phyloP scores from a whole-genome alignment of 2,888 invertebrate species.

The Tinea semifulvella region DNA sequence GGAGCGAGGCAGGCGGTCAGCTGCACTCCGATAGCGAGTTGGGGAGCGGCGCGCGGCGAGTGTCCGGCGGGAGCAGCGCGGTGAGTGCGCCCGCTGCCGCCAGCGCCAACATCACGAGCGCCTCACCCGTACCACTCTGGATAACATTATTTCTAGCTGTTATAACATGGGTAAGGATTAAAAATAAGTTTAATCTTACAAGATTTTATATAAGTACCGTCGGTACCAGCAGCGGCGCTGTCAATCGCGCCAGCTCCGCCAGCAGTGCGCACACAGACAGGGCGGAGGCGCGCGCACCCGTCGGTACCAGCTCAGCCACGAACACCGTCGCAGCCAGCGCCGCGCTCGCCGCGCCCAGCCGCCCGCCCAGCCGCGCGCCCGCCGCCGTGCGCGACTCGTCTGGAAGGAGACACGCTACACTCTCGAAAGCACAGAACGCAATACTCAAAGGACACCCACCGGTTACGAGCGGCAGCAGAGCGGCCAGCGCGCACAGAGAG shows the following conservation, averaged over 20 bases:
- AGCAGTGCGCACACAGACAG: slow-evolving; percentile 75
- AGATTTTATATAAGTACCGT: background rate
- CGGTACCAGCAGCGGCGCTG: slow-evolving; percentile 63
- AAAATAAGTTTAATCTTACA: background rate
- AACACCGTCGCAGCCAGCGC: slow-evolving; percentile 69
- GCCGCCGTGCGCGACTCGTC: slow-evolving; percentile 59
- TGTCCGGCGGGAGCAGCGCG: slow-evolving; percentile 68
- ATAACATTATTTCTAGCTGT: background rate
- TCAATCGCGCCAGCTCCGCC: slow-evolving; percentile 74
- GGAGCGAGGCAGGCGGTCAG: background rate
- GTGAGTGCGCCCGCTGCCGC: slow-evolving; percentile 47
- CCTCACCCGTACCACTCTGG: slow-evolving; percentile 18
- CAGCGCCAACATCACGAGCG: slow-evolving; percentile 56
- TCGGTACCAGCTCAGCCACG: slow-evolving; percentile 78
- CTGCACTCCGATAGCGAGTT: slow-evolving; percentile 27
- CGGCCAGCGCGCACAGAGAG: background rate
- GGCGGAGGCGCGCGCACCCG: slow-evolving; percentile 70
- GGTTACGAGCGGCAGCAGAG: slow-evolving; percentile 36
- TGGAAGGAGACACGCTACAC: slow-evolving; percentile 58
- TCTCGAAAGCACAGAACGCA: slow-evolving; percentile 27
- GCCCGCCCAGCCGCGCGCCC: slow-evolving; percentile 55
- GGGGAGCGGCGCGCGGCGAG: slow-evolving; percentile 63
- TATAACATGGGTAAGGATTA: no score
- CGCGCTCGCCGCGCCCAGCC: slow-evolving; percentile 73
- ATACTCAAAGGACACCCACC: slow-evolving; percentile 28